Percentiles rank a stretch among this genome's conserved stretches.
phyloP scores from a whole-genome alignment of 2,797 vertebrate species.

The Peromyscus nudipes region DNA sequence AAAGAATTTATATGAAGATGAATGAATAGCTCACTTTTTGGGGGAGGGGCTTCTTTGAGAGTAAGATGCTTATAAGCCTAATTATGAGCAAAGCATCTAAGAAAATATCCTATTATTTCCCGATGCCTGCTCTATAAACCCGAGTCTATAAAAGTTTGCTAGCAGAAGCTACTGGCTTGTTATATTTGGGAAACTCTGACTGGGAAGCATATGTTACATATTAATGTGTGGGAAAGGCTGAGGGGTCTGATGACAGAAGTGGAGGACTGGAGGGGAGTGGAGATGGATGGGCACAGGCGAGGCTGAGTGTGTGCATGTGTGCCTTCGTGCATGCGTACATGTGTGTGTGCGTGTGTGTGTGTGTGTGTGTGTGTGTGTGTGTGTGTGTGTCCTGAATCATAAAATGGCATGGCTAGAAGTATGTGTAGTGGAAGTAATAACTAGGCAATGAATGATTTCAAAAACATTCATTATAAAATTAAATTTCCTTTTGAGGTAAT shows the following conservation, averaged over 20 bases:
- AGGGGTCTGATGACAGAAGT: slow-evolving; percentile 42
- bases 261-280: not conserved
- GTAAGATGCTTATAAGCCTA: not conserved
- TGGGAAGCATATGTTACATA: slow-evolving; percentile 3
- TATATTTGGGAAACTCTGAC: slow-evolving; percentile 25
- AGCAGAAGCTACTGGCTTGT: slow-evolving; percentile 41
- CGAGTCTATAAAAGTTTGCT: slow-evolving; percentile 46
- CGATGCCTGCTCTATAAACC: slow-evolving; percentile 26
- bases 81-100: slow-evolving; percentile 30
- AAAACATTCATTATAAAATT: slow-evolving; percentile 71
- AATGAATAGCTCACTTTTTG: slow-evolving; percentile 1
- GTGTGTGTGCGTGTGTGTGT: not conserved
- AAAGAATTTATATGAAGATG: not conserved
- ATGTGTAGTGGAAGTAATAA: slow-evolving; percentile 55
- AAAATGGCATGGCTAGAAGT: slow-evolving; percentile 8
- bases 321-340: too few species aligned
- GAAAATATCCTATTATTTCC: slow-evolving; percentile 31
- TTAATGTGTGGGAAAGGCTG: slow-evolving; percentile 13
- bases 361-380: not conserved
- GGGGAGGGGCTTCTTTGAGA: not conserved
- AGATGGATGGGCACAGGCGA: not conserved
- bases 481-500: slow-evolving; percentile 72
- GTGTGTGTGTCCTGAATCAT: not conserved
- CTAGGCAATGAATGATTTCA: slow-evolving; percentile 66
- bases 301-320: not conserved